phyloP scores from a whole-genome alignment of 2,113 vertebrate genomes.

The Pimephales promelas region DNA sequence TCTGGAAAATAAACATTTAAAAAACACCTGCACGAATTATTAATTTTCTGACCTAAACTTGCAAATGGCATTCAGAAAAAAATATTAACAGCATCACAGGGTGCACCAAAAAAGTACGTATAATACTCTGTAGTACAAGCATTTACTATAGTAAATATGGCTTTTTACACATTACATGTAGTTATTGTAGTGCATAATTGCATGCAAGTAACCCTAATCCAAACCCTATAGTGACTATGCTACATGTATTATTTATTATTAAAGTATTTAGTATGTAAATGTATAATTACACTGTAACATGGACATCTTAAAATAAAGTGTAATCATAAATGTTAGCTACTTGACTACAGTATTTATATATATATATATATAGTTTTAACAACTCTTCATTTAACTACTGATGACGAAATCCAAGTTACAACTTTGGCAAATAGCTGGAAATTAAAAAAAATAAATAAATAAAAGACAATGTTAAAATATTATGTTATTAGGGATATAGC shows the following conservation, averaged over 20 bases:
- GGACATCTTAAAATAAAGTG: too few species aligned
- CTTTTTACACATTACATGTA: too few species aligned
- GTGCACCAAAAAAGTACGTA: background rate
- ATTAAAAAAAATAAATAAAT: background rate
- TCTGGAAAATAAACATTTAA: background rate
- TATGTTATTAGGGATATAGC: background rate
- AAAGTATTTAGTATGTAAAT: too few species aligned
- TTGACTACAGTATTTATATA: background rate
- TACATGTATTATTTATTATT: too few species aligned
- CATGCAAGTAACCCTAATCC: too few species aligned
- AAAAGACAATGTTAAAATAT: background rate
- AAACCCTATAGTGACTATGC: too few species aligned
- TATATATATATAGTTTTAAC: too few species aligned
- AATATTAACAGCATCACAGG: background rate
- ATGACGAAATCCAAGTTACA: background rate
- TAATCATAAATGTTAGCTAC: too few species aligned
- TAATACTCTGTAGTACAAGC: too few species aligned
- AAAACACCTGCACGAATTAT: background rate
- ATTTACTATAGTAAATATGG: too few species aligned
- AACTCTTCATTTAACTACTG: background rate
- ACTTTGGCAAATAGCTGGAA: background rate
- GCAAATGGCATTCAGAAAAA: background rate
- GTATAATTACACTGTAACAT: too few species aligned
- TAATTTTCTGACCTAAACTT: background rate
- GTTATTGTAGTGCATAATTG: too few species aligned